A percentile compares a stretch with the other conserved stretches of the same genome.
phyloP scores from a whole-genome alignment of 2,113 vertebrate species.

The Toxostoma redivivum region DNA sequence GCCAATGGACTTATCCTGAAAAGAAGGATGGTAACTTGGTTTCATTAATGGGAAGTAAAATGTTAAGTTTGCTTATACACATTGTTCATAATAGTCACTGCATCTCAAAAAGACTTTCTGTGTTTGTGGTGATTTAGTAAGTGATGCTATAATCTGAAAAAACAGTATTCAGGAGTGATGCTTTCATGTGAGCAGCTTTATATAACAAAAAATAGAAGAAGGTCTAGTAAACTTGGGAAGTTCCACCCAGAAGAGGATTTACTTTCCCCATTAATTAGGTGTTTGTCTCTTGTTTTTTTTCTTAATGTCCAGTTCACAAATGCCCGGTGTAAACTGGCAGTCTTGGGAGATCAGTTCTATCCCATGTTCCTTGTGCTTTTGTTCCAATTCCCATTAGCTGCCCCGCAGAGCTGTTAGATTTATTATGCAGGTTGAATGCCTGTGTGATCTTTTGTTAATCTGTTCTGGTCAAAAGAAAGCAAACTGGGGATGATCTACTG shows the following conservation, averaged over 20 bases:
- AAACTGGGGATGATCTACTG: neutral
- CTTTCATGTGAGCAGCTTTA: neutral
- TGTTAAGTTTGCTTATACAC: neutral
- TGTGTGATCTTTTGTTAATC: neutral
- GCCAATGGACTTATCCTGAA: neutral
- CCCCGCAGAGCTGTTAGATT: rapidly evolving
- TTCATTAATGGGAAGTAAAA: neutral
- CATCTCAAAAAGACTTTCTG: neutral
- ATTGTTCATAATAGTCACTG: neutral
- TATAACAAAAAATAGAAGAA: neutral
- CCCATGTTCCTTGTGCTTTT: rapidly evolving
- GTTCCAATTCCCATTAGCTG: neutral
- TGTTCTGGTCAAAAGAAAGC: neutral
- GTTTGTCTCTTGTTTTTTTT: neutral
- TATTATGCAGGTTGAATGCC: neutral
- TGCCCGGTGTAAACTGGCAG: neutral
- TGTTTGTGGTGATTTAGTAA: neutral
- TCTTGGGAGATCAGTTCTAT: neutral
- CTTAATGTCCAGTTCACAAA: neutral
- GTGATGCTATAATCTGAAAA: neutral
- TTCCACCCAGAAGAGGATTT: neutral
- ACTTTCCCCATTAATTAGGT: neutral
- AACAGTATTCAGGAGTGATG: neutral
- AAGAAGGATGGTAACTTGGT: neutral
- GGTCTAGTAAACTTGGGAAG: neutral